phyloP scores from a whole-genome alignment of 2,888 invertebrate species.

The Hyppa rectilinea region DNA sequence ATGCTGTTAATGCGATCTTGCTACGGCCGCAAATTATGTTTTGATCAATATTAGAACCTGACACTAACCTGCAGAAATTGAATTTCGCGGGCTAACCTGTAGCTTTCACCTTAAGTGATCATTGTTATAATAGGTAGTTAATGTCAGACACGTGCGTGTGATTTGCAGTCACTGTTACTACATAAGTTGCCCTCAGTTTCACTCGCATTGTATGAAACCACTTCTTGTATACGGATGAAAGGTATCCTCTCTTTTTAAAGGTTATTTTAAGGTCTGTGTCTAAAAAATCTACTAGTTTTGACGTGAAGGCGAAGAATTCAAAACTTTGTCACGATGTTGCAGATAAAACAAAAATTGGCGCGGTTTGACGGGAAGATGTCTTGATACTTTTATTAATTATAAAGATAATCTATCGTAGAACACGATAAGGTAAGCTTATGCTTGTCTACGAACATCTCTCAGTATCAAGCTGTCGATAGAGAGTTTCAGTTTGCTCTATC shows the following conservation, averaged over 20 bases:
- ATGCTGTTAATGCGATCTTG: too few relatives aligned
- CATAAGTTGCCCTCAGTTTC: background rate
- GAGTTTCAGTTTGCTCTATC: constrained; percentile 25
- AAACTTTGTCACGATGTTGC: background rate
- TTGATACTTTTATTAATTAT: background rate
- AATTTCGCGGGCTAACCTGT: too few relatives aligned
- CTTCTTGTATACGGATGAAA: background rate
- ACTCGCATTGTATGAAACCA: background rate
- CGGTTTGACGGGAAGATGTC: background rate
- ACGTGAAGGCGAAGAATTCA: background rate
- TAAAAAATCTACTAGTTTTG: background rate
- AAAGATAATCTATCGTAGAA: too few relatives aligned
- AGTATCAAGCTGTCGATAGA: constrained; percentile 14
- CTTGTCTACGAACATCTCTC: background rate
- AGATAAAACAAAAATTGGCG: background rate
- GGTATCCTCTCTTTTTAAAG: background rate
- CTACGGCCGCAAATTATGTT: too few relatives aligned
- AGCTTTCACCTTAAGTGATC: constrained; percentile 32
- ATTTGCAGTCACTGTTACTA: background rate
- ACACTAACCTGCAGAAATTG: too few relatives aligned
- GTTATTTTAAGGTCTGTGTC: too few relatives aligned
- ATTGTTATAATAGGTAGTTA: constrained; percentile 31
- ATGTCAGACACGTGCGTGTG: background rate
- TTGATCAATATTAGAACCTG: too few relatives aligned
- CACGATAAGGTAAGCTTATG: background rate